Conservation (phyloP, 2,888 invertebrate species). For the Neoitamus cyanurus region DNA sequence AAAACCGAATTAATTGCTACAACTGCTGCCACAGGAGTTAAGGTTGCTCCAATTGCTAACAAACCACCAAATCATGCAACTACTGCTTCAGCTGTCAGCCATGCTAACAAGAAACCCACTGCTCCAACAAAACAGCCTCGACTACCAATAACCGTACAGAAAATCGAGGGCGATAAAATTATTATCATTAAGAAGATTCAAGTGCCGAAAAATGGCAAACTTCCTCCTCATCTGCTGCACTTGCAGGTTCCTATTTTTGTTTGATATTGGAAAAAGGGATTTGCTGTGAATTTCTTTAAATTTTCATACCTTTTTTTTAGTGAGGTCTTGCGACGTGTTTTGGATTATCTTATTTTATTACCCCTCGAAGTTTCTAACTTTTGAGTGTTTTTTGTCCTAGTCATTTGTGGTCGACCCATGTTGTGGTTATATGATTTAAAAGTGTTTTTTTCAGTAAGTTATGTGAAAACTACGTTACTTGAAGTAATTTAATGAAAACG, state of each 20-base stretch:
- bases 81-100: neutral
- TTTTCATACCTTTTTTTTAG: neutral
- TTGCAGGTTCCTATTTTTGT: constrained; percentile 62
- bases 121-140: constrained; percentile 57
- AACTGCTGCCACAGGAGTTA: constrained; percentile 13
- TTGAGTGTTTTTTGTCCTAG: neutral
- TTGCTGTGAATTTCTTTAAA: neutral
- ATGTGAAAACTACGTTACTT: neutral
- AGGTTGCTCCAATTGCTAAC: neutral
- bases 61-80: neutral
- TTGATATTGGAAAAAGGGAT: constrained; percentile 11
- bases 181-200: constrained; percentile 66
- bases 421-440: neutral
- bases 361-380: constrained; percentile 35
- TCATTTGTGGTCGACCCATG: neutral
- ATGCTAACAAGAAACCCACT: constrained; percentile 43
- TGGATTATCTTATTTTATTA: constrained; percentile 27
- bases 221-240: constrained; percentile 61
- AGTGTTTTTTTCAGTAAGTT: neutral
- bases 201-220: constrained; percentile 65
- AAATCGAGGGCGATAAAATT: constrained; percentile 66
- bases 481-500: too few relatives aligned
- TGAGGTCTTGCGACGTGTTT: constrained; percentile 11
- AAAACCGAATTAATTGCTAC: neutral
- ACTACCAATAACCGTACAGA: constrained; percentile 65